These are phyloP conservation scores for Lethocerus indicus DNA, from an alignment of 1,140 invertebrate genomes.

Conservation along the genomic window DNA sequence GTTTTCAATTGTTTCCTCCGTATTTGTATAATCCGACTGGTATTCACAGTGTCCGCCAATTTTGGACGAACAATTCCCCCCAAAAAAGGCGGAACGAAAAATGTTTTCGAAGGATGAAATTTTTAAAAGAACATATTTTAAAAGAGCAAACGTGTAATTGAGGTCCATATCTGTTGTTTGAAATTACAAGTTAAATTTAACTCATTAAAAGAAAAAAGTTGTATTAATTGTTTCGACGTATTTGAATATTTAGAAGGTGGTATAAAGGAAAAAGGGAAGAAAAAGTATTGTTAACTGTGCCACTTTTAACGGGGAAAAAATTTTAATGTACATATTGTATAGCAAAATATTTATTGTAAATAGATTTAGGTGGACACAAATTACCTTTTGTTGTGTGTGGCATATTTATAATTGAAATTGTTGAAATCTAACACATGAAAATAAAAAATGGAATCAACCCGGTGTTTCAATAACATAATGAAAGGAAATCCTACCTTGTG, in stretches of 20 bases:
- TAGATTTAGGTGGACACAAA: background rate
- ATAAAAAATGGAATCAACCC: too few relatives aligned
- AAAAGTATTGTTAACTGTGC: constrained; percentile 2
- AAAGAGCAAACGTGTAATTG: background rate
- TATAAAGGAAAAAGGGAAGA: background rate
- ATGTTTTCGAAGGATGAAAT: too few relatives aligned
- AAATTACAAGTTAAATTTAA: background rate
- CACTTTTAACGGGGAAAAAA: too few relatives aligned
- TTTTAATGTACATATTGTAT: constrained; percentile 2
- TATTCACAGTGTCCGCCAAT: too few relatives aligned
- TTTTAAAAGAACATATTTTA: too few relatives aligned
- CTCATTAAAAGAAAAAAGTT: background rate
- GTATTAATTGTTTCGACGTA: background rate
- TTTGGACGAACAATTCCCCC: too few relatives aligned
- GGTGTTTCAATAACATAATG: too few relatives aligned
- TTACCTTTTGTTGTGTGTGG: background rate
- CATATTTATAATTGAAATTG: constrained; percentile 3
- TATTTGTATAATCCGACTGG: too few relatives aligned
- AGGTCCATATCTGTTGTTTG: background rate
- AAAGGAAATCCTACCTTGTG: too few relatives aligned
- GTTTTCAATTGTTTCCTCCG: too few relatives aligned
- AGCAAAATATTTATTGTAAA: constrained; percentile 2
- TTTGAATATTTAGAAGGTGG: background rate
- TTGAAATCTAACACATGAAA: too few relatives aligned
- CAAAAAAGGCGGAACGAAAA: too few relatives aligned